These are phyloP conservation scores for Ceramica pisi DNA, from an alignment of 2,888 invertebrate genomes.

Conservation along the genomic window DNA sequence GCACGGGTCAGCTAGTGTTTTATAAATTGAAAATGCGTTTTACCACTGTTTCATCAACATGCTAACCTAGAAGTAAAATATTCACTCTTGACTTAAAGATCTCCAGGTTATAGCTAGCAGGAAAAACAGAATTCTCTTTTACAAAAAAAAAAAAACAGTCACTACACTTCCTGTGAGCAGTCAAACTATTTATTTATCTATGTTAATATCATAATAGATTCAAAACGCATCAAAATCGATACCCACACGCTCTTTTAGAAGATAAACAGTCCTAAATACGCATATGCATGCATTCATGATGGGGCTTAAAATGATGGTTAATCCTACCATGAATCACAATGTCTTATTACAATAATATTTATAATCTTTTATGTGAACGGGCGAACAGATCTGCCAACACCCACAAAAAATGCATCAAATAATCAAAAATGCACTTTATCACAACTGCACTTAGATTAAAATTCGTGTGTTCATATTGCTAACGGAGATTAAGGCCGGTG, in stretches of 20 bases:
- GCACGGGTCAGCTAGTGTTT: too few relatives aligned
- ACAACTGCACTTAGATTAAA: conserved; percentile 36
- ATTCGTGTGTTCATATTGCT: conserved; percentile 28
- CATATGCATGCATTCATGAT: conserved; percentile 59
- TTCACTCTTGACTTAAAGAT: too few relatives aligned
- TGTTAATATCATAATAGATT: conserved; percentile 13
- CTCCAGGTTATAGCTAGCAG: too few relatives aligned
- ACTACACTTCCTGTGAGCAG: background rate
- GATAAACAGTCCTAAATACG: conserved; percentile 60
- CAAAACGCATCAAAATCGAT: conserved; percentile 26
- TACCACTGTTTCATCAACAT: too few relatives aligned
- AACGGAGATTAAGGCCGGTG: conserved; percentile 55
- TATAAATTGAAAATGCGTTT: too few relatives aligned
- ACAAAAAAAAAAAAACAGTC: background rate
- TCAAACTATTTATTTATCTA: conserved; percentile 2
- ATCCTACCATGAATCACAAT: conserved; percentile 73
- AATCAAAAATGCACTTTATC: conserved; percentile 52
- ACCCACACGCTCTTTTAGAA: conserved; percentile 32
- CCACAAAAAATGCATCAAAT: conserved; percentile 57
- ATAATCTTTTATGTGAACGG: conserved; percentile 76
- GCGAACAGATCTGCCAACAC: conserved; percentile 63
- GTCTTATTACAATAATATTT: conserved; percentile 75
- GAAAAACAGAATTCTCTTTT: too few relatives aligned
- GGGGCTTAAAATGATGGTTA: conserved; percentile 68
- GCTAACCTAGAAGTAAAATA: too few relatives aligned